Conservation (phyloP, 2,888 invertebrate genomes). For the Metopia argyrocephala region DNA sequence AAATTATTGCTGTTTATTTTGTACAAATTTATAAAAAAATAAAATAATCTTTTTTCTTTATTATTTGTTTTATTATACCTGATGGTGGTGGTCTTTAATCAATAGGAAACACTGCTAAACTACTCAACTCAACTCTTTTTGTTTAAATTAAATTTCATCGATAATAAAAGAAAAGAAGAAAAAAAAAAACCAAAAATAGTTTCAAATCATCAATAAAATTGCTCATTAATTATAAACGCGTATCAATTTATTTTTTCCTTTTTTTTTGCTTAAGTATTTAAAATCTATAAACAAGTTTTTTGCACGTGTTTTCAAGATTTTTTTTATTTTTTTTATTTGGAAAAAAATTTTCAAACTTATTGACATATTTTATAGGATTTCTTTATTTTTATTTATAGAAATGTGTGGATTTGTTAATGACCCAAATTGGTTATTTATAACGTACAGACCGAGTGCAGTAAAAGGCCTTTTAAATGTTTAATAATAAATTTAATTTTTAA, state of each 20-base stretch:
- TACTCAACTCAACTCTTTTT: neutral
- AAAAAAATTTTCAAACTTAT: neutral
- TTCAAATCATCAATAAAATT: slow-evolving; percentile 9
- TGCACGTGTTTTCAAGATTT: slow-evolving; percentile 19
- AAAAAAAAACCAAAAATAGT: neutral
- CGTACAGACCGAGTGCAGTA: neutral
- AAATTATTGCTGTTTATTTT: no score
- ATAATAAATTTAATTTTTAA: slow-evolving; percentile 7
- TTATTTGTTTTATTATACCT: no score
- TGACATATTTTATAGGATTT: neutral
- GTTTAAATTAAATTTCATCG: neutral
- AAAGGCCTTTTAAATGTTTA: slow-evolving; percentile 40
- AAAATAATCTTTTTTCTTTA: no score
- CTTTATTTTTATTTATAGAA: neutral
- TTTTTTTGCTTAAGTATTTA: neutral
- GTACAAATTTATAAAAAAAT: no score
- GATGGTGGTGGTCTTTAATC: neutral
- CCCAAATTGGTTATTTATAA: slow-evolving; percentile 38
- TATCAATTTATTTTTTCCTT: neutral
- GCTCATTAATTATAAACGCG: neutral
- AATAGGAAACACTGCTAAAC: neutral
- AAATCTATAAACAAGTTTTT: neutral
- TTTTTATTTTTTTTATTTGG: neutral
- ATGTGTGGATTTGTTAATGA: slow-evolving; percentile 48
- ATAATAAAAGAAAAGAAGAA: neutral